These are phyloP conservation scores for Melanostoma scalare DNA, from an alignment of 2,888 invertebrate species.

Conservation along the genomic window DNA sequence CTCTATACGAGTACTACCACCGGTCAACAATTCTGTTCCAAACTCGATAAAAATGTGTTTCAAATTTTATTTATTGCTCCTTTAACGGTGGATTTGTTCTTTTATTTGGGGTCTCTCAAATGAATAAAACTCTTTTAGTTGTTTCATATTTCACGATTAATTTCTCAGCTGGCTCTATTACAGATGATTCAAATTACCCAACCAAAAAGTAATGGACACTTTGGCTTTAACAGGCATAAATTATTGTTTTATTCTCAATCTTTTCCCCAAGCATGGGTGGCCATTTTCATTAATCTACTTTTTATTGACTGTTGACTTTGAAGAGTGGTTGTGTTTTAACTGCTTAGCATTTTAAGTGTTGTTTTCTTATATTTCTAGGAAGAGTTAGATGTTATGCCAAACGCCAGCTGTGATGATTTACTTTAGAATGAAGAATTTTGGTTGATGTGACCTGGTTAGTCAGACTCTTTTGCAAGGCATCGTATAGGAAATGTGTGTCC, in stretches of 20 bases:
- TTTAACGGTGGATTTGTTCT: slow-evolving; percentile 56
- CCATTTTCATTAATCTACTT: too few species aligned
- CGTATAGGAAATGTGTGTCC: too few species aligned
- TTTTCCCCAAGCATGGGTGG: too few species aligned
- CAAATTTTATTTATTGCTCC: slow-evolving; percentile 54
- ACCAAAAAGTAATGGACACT: slow-evolving; percentile 58
- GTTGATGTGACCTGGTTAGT: too few species aligned
- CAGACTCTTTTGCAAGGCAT: too few species aligned
- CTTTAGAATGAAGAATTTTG: too few species aligned
- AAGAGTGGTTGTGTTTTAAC: too few species aligned
- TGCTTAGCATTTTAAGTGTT: too few species aligned
- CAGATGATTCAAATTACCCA: slow-evolving; percentile 62
- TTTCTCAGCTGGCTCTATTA: slow-evolving; percentile 56
- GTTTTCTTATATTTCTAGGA: too few species aligned
- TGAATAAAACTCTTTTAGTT: slow-evolving; percentile 61
- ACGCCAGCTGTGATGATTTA: too few species aligned
- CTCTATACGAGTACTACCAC: not conserved
- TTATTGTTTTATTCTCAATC: slow-evolving; percentile 48
- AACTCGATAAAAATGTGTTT: slow-evolving; percentile 43
- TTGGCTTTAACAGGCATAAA: slow-evolving; percentile 57
- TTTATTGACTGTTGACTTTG: too few species aligned
- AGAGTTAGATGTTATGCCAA: too few species aligned
- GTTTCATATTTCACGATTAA: slow-evolving; percentile 66
- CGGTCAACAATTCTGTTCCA: slow-evolving; percentile 13
- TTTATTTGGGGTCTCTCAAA: slow-evolving; percentile 55